A percentile compares a stretch with the other conserved stretches of the same genome.
Conservation (phyloP, 2,888 invertebrate genomes). For the Spisula solida region DNA sequence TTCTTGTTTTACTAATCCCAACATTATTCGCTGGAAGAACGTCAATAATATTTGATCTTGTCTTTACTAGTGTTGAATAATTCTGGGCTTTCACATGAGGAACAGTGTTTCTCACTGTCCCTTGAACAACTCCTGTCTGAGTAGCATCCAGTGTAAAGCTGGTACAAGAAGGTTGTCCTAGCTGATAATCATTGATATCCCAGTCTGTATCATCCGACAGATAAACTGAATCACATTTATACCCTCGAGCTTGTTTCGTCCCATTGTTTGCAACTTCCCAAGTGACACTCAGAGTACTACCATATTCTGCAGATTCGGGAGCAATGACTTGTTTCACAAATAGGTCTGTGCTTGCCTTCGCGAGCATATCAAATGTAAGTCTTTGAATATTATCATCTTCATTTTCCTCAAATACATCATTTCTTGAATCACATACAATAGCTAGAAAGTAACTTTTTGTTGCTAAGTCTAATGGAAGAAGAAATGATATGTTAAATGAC, state of each 20-base stretch:
- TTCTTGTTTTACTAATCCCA: constrained; percentile 28
- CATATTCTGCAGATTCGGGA: constrained; percentile 30
- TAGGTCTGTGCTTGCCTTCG: constrained; percentile 53
- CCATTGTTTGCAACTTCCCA: constrained; percentile 63
- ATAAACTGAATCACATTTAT: constrained; percentile 64
- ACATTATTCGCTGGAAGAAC: constrained; percentile 54
- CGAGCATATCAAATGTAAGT: constrained; percentile 29
- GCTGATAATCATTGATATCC: constrained; percentile 55
- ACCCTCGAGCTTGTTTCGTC: constrained; percentile 36
- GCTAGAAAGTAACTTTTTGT: constrained; percentile 56
- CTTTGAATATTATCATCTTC: constrained; percentile 55
- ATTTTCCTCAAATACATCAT: constrained; percentile 54
- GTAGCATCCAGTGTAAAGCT: constrained; percentile 34
- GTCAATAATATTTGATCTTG: constrained; percentile 58
- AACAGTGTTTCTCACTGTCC: background rate
- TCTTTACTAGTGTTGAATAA: constrained; percentile 59
- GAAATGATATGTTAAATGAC: constrained; percentile 19
- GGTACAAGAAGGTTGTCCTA: constrained; percentile 55
- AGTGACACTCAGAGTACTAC: constrained; percentile 35
- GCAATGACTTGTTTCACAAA: constrained; percentile 42
- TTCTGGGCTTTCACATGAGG: constrained; percentile 34
- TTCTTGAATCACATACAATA: constrained; percentile 50
- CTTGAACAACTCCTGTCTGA: background rate
- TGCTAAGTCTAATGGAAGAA: constrained; percentile 52
- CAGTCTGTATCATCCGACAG: constrained; percentile 54